Conservation (phyloP, 2,113 vertebrate genomes). For the Tyto alba region DNA sequence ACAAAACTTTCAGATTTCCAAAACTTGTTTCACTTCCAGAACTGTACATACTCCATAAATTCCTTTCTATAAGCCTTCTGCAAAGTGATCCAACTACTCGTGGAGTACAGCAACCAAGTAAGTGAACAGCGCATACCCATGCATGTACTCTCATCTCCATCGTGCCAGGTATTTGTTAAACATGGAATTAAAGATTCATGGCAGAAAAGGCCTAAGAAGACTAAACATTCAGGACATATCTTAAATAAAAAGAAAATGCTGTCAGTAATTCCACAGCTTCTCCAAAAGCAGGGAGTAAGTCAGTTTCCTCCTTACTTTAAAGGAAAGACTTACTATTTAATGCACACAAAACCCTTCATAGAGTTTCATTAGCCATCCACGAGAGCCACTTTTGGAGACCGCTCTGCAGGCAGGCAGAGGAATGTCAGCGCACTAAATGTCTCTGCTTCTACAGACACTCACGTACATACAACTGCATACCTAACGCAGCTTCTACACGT, state of each 20-base stretch:
- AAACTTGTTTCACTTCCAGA: not conserved
- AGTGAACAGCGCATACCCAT: not conserved
- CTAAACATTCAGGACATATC: not conserved
- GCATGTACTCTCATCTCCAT: not conserved
- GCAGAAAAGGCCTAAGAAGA: not conserved
- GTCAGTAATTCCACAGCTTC: not conserved
- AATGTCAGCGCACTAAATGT: not conserved
- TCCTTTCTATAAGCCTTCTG: not conserved
- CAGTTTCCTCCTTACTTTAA: not conserved
- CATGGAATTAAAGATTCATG: not conserved
- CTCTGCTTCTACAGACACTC: not conserved
- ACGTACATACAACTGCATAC: not conserved
- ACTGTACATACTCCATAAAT: not conserved
- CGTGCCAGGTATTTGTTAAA: not conserved
- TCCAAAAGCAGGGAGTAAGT: not conserved
- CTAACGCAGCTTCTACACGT: not conserved
- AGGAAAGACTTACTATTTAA: not conserved
- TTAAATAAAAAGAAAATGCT: not conserved
- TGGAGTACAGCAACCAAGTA: not conserved
- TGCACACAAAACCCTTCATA: not conserved
- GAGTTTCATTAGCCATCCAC: not conserved
- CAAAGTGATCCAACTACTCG: not conserved
- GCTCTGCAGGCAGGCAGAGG: not conserved
- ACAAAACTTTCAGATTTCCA: not conserved
- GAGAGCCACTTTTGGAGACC: not conserved